Conservation (phyloP, 2,797 vertebrate species). For the Syngnathus rostellatus region DNA sequence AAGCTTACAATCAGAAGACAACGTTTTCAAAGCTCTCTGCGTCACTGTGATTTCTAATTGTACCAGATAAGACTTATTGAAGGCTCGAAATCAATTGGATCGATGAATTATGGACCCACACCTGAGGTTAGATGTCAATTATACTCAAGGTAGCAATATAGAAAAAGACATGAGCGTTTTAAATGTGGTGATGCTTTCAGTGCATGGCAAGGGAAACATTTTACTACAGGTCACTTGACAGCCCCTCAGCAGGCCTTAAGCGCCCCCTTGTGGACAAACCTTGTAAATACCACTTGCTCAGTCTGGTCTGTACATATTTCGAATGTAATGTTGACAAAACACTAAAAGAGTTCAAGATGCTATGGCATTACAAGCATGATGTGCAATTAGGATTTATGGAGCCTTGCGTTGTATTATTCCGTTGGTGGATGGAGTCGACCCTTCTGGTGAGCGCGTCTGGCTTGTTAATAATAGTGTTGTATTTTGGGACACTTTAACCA, state of each 20-base stretch:
- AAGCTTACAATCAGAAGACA: constrained; percentile 66
- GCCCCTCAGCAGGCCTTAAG: constrained; percentile 45
- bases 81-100: constrained; percentile 47
- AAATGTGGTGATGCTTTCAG: constrained; percentile 42
- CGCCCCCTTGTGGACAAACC: constrained; percentile 68
- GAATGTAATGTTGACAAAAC: constrained; percentile 56
- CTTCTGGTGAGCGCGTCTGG: constrained; percentile 16
- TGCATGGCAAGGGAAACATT: constrained; percentile 5
- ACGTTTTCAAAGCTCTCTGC: constrained; percentile 58
- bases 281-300: constrained; percentile 77
- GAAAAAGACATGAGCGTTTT: constrained; percentile 1
- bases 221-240: constrained; percentile 51
- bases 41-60: constrained; percentile 59
- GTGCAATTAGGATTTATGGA: constrained; percentile 59
- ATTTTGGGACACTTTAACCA: neutral
- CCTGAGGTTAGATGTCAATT: neutral
- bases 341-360: constrained; percentile 56
- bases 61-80: constrained; percentile 54
- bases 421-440: constrained; percentile 31
- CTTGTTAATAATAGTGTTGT: constrained; percentile 11
- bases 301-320: constrained; percentile 63
- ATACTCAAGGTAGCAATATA: neutral
- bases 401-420: constrained; percentile 46
- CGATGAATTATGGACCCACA: neutral
- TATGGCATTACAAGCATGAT: constrained; percentile 61